These are phyloP conservation scores for Pelmatolapia mariae DNA, from an alignment of 2,113 vertebrate species.

Conservation along the genomic window DNA sequence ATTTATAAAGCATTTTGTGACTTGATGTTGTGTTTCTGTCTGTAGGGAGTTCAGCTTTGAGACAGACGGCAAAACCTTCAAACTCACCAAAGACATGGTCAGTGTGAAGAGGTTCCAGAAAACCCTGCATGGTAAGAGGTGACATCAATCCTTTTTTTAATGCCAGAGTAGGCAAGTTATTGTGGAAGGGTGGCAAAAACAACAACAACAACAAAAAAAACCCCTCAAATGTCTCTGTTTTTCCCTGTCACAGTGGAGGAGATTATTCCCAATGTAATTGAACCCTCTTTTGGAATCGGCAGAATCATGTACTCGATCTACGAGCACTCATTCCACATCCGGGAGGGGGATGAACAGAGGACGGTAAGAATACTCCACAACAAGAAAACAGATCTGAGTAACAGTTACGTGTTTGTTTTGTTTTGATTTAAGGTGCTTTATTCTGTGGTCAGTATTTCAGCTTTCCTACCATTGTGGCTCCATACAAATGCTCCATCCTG, in stretches of 20 bases:
- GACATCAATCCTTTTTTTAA: background rate
- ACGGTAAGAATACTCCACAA: conserved; percentile 73
- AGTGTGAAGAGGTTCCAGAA: conserved; percentile 92
- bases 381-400: background rate
- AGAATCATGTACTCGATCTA: conserved; percentile 96
- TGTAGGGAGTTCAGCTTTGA: conserved; percentile 90
- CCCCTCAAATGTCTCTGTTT: background rate
- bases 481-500: conserved; percentile 96
- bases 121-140: conserved; percentile 80
- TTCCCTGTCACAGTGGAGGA: conserved; percentile 81
- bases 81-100: conserved; percentile 92
- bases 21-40: background rate
- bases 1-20: background rate
- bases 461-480: conserved; percentile 90
- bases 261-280: conserved; percentile 88
- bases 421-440: conserved; percentile 15
- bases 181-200: background rate
- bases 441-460: conserved; percentile 92
- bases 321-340: conserved; percentile 87
- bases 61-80: conserved; percentile 91
- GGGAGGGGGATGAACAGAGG: conserved; percentile 88
- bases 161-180: background rate
- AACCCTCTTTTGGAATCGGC: conserved; percentile 91
- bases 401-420: background rate
- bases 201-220: background rate